A percentile compares a stretch with the other conserved stretches of the same genome.
Evolutionary conservation across 2,888 invertebrate genomes (phyloP).

Genomic region (Drosophila buzzatii): DNA sequence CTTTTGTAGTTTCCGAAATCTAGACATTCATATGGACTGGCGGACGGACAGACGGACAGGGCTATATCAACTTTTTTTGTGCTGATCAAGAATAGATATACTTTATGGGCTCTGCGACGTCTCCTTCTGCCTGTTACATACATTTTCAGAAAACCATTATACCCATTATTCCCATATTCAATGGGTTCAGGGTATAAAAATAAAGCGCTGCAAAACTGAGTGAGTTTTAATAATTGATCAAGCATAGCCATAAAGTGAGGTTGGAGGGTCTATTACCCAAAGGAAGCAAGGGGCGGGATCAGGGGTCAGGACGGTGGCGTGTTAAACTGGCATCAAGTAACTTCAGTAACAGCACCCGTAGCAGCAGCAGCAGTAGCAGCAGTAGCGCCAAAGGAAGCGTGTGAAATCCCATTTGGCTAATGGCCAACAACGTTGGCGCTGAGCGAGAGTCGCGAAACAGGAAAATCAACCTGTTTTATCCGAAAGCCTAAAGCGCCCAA

Average conservation of each 20-base stretch:
- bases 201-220: slow-evolving; percentile 36
- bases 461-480: slow-evolving; percentile 78
- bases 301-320: slow-evolving; percentile 15
- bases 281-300: background rate
- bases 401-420: slow-evolving; percentile 81
- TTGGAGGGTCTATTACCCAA: background rate
- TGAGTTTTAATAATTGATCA: slow-evolving; percentile 75
- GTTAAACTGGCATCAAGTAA: slow-evolving; percentile 18
- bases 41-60: no score
- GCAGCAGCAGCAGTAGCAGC: background rate
- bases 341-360: background rate
- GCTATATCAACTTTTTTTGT: no score
- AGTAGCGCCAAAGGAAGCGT: slow-evolving; percentile 65
- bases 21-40: no score
- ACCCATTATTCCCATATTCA: no score
- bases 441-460: slow-evolving; percentile 45
- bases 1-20: no score
- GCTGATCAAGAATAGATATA: no score
- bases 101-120: no score
- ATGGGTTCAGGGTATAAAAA: slow-evolving; percentile 1
- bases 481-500: slow-evolving; percentile 17
- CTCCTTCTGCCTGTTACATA: no score
- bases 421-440: slow-evolving; percentile 63
- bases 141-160: no score
- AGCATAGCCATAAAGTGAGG: slow-evolving; percentile 7